A percentile compares a stretch with the other conserved stretches of the same genome.
These are phyloP conservation scores for Ciconia stormi DNA, from an alignment of 2,113 vertebrate species.

Conservation along the genomic window DNA sequence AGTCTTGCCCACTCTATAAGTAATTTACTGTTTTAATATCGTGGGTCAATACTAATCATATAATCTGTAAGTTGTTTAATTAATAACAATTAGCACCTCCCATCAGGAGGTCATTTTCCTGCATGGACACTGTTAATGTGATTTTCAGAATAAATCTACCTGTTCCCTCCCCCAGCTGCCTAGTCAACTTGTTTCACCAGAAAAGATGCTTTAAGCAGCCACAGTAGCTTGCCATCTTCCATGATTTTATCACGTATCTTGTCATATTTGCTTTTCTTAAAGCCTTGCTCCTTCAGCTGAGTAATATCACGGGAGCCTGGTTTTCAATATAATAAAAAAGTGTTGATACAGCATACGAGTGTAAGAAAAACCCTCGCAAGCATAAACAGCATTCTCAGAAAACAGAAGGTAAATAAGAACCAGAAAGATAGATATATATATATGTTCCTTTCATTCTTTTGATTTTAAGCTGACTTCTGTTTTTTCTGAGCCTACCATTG, in stretches of 20 bases:
- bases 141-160: constrained; percentile 21
- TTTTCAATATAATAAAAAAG: not conserved
- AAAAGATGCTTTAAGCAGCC: not conserved
- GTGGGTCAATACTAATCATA: constrained; percentile 60
- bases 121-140: not conserved
- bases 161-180: not conserved
- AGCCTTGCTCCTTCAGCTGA: not conserved
- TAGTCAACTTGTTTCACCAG: not conserved
- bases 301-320: not conserved
- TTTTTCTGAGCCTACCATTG: not conserved
- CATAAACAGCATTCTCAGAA: not conserved
- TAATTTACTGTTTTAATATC: constrained; percentile 60
- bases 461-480: not conserved
- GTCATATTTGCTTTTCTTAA: not conserved
- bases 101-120: constrained; percentile 31
- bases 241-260: not conserved
- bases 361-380: not conserved
- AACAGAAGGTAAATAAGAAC: not conserved
- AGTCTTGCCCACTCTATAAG: constrained; percentile 37
- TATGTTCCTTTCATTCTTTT: not conserved
- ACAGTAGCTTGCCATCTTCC: not conserved
- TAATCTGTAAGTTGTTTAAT: constrained; percentile 52
- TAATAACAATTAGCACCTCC: constrained; percentile 63
- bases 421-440: not conserved
- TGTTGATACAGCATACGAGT: not conserved